Percentiles rank a stretch among this genome's conserved stretches.
These are phyloP conservation scores for Mesocricetus auratus DNA, from an alignment of 2,113 vertebrate species.

Conservation along the genomic window DNA sequence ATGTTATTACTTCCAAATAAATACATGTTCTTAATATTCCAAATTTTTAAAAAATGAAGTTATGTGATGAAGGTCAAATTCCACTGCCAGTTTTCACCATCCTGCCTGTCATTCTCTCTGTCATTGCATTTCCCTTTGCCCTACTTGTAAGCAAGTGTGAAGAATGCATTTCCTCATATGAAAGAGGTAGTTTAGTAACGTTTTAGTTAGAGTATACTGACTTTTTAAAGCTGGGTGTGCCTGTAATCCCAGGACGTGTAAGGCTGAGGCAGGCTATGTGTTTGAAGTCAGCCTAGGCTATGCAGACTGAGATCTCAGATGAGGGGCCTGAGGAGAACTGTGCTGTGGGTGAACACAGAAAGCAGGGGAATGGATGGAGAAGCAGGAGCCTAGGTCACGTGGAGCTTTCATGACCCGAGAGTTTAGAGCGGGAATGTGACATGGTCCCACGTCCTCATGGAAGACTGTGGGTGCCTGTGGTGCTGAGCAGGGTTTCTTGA, in stretches of 20 bases:
- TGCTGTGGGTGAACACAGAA: background rate
- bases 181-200: background rate
- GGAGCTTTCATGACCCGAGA: background rate
- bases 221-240: too few species aligned
- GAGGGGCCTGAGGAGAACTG: background rate
- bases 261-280: background rate
- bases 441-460: background rate
- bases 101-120: background rate
- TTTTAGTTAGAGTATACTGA: background rate
- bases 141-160: background rate
- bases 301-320: background rate
- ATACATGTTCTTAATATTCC: constrained; percentile 2
- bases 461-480: fast-evolving
- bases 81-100: background rate
- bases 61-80: background rate
- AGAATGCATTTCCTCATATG: background rate
- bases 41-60: background rate
- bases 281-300: background rate
- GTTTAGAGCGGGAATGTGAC: background rate
- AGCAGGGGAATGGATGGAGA: background rate
- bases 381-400: background rate
- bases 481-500: background rate
- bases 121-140: background rate
- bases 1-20: background rate
- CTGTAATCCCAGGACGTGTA: background rate